Conservation (phyloP, 2,888 invertebrate genomes). For the Mythimna ferrago region DNA sequence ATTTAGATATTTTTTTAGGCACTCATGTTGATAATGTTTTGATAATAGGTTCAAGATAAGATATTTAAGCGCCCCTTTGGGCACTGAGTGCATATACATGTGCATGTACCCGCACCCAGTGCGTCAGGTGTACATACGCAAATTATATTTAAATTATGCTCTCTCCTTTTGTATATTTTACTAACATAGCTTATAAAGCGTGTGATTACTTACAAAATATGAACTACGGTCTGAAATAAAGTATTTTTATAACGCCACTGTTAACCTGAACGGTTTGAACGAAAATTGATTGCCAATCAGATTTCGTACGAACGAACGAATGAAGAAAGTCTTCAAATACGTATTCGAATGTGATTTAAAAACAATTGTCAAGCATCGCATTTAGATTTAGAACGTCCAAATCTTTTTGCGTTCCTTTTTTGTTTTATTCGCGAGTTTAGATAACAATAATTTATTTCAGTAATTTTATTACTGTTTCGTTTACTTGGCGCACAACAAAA, state of each 20-base stretch:
- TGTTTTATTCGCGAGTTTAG: not conserved
- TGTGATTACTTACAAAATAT: too few relatives aligned
- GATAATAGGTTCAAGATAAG: not conserved
- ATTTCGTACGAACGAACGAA: constrained; percentile 1
- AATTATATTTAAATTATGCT: too few relatives aligned
- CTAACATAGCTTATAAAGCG: too few relatives aligned
- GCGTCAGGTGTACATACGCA: too few relatives aligned
- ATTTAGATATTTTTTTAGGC: not conserved
- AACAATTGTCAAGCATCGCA: constrained; percentile 22
- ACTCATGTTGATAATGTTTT: not conserved
- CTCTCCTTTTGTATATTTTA: too few relatives aligned
- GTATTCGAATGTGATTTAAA: not conserved
- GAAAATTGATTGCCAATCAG: constrained; percentile 8
- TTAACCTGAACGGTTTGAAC: constrained; percentile 1
- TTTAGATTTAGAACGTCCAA: not conserved
- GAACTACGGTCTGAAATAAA: too few relatives aligned
- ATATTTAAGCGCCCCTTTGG: too few relatives aligned
- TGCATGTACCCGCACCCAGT: too few relatives aligned
- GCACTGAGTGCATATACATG: too few relatives aligned
- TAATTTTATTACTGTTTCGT: constrained; percentile 10
- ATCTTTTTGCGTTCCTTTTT: not conserved
- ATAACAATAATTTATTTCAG: constrained; percentile 2
- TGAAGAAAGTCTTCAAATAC: constrained; percentile 10
- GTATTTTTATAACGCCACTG: not conserved
- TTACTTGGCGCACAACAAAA: constrained; percentile 19